Percentiles rank a stretch among this genome's conserved stretches.
These are phyloP conservation scores for Pherbina coryleti DNA, from an alignment of 2,888 invertebrate species.

Conservation along the genomic window DNA sequence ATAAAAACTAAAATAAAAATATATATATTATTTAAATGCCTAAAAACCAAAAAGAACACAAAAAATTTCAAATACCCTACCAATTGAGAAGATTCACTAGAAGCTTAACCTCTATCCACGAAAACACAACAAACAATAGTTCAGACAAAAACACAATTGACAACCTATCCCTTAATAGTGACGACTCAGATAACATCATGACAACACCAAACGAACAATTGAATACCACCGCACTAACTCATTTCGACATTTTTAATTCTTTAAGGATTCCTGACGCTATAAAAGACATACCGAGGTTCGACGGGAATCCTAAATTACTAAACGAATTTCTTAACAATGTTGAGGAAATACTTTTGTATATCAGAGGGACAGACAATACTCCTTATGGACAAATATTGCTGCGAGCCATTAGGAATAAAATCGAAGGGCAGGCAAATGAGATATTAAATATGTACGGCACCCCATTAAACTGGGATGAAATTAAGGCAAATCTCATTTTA, in stretches of 20 bases:
- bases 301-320: background rate
- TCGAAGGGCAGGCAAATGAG: constrained; percentile 21
- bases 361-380: constrained; percentile 33
- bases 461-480: constrained; percentile 32
- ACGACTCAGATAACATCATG: too few relatives aligned
- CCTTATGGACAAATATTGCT: constrained; percentile 4
- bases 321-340: constrained; percentile 44
- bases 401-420: constrained; percentile 28
- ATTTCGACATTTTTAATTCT: background rate
- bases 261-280: constrained; percentile 45
- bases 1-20: too few relatives aligned
- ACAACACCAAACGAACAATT: too few relatives aligned
- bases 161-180: too few relatives aligned
- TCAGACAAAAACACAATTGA: too few relatives aligned
- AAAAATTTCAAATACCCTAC: too few relatives aligned
- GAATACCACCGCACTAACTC: too few relatives aligned
- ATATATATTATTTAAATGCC: too few relatives aligned
- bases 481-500: constrained; percentile 4
- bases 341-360: constrained; percentile 41
- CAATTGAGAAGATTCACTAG: too few relatives aligned
- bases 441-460: background rate
- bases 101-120: too few relatives aligned
- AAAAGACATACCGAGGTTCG: constrained; percentile 43
- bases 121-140: too few relatives aligned
- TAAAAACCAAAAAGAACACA: too few relatives aligned